phyloP scores from a whole-genome alignment of 1,140 invertebrate species.

The Solenopsis invicta region DNA sequence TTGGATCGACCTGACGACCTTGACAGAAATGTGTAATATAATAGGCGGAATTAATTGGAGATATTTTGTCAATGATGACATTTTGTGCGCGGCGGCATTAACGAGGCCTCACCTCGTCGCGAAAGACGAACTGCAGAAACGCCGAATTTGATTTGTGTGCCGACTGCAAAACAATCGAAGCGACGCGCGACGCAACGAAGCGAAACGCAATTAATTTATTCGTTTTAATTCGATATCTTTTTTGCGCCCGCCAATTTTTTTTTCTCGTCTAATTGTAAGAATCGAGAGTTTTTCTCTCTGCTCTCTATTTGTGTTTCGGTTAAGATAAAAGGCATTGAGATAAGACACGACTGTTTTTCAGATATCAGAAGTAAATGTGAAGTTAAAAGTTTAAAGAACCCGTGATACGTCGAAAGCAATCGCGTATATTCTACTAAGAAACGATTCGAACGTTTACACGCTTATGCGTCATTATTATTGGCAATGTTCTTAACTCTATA shows the following conservation, averaged over 20 bases:
- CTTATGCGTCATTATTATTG: background rate
- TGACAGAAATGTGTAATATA: slow-evolving; percentile 59
- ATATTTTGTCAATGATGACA: slow-evolving; percentile 38
- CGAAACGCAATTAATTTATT: slow-evolving; percentile 2
- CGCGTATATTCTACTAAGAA: background rate
- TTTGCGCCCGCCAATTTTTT: background rate
- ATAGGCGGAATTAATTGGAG: slow-evolving; percentile 69
- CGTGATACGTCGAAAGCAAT: background rate
- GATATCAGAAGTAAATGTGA: slow-evolving; percentile 13
- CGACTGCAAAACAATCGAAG: background rate
- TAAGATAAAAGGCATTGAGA: slow-evolving; percentile 3
- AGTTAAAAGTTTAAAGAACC: slow-evolving; percentile 20
- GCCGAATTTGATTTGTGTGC: background rate
- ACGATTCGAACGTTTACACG: background rate
- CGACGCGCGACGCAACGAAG: background rate
- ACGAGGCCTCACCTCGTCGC: background rate
- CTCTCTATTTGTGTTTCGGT: background rate
- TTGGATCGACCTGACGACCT: slow-evolving; percentile 57
- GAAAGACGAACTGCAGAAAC: background rate
- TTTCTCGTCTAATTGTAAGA: background rate
- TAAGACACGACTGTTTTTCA: background rate
- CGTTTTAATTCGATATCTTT: background rate
- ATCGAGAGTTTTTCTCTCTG: background rate
- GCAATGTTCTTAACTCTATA: background rate
- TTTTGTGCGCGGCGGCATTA: slow-evolving; percentile 12